A percentile compares a stretch with the other conserved stretches of the same genome.
Evolutionary conservation across 2,888 invertebrate genomes (phyloP).

Genomic region (Chromoteleia sp.): DNA sequence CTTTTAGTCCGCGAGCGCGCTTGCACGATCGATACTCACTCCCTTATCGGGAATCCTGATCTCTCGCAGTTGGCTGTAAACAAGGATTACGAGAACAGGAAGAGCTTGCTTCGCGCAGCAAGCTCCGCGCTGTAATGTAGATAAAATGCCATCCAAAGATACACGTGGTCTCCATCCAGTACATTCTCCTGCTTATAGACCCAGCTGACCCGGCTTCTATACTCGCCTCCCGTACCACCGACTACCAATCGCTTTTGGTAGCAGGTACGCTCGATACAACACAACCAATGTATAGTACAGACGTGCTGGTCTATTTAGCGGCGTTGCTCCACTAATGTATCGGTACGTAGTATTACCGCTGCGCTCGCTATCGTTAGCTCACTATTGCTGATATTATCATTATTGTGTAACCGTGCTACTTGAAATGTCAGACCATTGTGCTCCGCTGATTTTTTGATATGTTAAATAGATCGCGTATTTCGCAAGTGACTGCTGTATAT

Average conservation of each 20-base stretch:
- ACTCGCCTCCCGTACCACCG: slow-evolving; percentile 32
- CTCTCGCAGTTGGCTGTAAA: slow-evolving; percentile 70
- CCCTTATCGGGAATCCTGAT: slow-evolving; percentile 70
- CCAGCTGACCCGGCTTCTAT: slow-evolving; percentile 58
- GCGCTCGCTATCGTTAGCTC: slow-evolving; percentile 54
- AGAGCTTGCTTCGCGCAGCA: slow-evolving; percentile 67
- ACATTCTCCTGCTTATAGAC: slow-evolving; percentile 55
- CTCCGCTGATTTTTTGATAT: slow-evolving; percentile 63
- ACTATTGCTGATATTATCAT: slow-evolving; percentile 58
- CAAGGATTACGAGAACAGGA: slow-evolving; percentile 72
- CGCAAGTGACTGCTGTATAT: slow-evolving; percentile 45
- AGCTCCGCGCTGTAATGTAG: slow-evolving; percentile 61
- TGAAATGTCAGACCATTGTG: slow-evolving; percentile 68
- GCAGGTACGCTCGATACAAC: slow-evolving; percentile 57
- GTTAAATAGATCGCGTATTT: slow-evolving; percentile 52
- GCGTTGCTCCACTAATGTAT: slow-evolving; percentile 57
- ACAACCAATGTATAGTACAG: slow-evolving; percentile 37
- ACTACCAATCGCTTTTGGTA: slow-evolving; percentile 65
- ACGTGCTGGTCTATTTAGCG: slow-evolving; percentile 64
- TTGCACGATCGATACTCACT: slow-evolving; percentile 70
- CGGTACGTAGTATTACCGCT: slow-evolving; percentile 37
- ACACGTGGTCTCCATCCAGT: slow-evolving; percentile 65
- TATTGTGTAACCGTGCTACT: slow-evolving; percentile 60
- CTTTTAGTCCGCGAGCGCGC: slow-evolving; percentile 52
- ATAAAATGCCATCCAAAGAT: slow-evolving; percentile 66